Conservation (phyloP, 1,140 invertebrate genomes). For the Diplogasteroides magnus region DNA sequence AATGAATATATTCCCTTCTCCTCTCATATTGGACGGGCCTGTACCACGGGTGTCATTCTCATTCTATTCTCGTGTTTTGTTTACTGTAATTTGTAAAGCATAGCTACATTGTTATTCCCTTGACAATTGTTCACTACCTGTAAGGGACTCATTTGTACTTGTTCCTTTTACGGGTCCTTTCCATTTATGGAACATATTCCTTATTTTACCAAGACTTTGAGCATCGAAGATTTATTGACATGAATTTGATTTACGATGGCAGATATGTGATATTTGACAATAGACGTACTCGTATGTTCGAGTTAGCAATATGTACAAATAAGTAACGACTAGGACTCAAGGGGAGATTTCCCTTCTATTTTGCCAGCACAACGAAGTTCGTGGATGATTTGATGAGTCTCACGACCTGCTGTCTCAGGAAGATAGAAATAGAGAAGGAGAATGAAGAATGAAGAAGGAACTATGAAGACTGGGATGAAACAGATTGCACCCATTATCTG, state of each 20-base stretch:
- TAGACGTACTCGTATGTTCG: background rate
- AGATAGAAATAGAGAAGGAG: conserved; percentile 38
- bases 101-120: no score
- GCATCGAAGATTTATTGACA: background rate
- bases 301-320: background rate
- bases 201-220: background rate
- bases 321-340: no score
- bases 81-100: no score
- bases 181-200: no score
- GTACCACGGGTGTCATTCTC: no score
- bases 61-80: no score
- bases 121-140: no score
- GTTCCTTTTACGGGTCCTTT: no score
- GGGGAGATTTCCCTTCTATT: background rate
- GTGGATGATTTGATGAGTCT: conserved; percentile 39
- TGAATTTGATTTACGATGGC: background rate
- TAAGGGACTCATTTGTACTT: no score
- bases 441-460: conserved; percentile 37
- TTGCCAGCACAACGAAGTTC: conserved; percentile 19
- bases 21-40: no score
- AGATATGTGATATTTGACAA: background rate
- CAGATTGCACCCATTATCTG: conserved; percentile 40
- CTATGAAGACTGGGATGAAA: conserved; percentile 43
- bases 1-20: no score
- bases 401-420: conserved; percentile 41